A percentile compares a stretch with the other conserved stretches of the same genome.
These are phyloP conservation scores for Otocyon megalotis DNA, from an alignment of 2,113 vertebrate genomes.

Conservation along the genomic window DNA sequence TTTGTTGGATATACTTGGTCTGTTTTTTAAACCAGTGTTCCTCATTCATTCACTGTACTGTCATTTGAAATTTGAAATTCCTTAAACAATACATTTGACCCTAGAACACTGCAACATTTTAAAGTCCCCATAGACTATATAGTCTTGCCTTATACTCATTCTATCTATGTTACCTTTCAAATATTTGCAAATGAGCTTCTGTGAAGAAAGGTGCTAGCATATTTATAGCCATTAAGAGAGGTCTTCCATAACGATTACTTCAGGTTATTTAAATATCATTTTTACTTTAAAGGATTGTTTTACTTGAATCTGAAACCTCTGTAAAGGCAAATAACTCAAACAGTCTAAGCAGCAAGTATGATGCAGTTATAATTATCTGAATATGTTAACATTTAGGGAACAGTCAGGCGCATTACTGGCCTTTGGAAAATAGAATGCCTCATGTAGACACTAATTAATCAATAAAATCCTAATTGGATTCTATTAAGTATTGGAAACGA, in stretches of 20 bases:
- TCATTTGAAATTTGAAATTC: constrained; percentile 8
- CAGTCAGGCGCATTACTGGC: constrained; percentile 79
- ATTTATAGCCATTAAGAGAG: constrained; percentile 49
- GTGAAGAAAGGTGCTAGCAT: neutral
- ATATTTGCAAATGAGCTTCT: constrained; percentile 22
- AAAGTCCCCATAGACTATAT: neutral
- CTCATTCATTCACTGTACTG: neutral
- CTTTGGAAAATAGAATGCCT: constrained; percentile 81
- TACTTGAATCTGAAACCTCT: constrained; percentile 73
- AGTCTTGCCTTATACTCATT: neutral
- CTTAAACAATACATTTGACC: constrained; percentile 27
- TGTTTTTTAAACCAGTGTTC: constrained; percentile 3
- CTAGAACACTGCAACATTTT: neutral
- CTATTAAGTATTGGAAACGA: constrained; percentile 59
- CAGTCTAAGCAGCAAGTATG: constrained; percentile 65
- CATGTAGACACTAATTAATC: constrained; percentile 84
- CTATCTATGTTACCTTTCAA: neutral
- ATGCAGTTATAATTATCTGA: constrained; percentile 81
- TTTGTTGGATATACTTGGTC: neutral
- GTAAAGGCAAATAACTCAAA: constrained; percentile 73
- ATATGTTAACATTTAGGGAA: constrained; percentile 87
- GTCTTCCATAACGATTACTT: constrained; percentile 67
- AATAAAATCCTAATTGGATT: constrained; percentile 74
- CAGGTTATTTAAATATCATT: constrained; percentile 76
- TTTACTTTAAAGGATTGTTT: constrained; percentile 79